phyloP scores from a whole-genome alignment of 2,113 vertebrate genomes.

The Clarias macrocephalus region DNA sequence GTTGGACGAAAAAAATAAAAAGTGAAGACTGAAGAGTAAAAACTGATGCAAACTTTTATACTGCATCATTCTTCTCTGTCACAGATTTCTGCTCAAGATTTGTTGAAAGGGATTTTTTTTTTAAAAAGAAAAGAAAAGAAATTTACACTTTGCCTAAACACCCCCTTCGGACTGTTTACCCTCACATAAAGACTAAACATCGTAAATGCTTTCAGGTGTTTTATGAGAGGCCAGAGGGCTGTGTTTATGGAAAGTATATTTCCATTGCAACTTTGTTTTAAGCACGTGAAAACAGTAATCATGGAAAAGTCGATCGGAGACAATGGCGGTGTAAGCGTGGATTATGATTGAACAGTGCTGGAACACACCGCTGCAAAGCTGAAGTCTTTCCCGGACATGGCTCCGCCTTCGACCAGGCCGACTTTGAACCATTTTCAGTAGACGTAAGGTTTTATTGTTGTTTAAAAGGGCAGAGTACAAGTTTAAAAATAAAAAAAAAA shows the following conservation, averaged over 20 bases:
- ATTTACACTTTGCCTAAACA: conserved; percentile 32
- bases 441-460: not conserved
- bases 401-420: not conserved
- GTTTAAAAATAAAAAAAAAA: not conserved
- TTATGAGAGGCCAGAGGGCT: conserved; percentile 40
- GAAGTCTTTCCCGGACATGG: not conserved
- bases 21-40: no score
- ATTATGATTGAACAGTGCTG: conserved; percentile 13
- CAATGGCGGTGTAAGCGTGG: conserved; percentile 22
- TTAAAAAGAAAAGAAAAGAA: not conserved
- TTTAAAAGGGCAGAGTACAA: not conserved
- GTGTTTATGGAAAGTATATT: conserved; percentile 59
- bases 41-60: not conserved
- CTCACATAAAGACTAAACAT: conserved; percentile 28
- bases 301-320: conserved; percentile 51
- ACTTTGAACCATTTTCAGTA: not conserved
- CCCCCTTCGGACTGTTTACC: conserved; percentile 14
- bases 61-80: not conserved
- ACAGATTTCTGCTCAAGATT: not conserved
- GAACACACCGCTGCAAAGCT: not conserved
- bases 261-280: conserved; percentile 55
- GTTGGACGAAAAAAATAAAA: not conserved
- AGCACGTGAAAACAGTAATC: conserved; percentile 62
- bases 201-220: conserved; percentile 44
- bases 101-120: not conserved